Conservation (phyloP, 2,113 vertebrate genomes). For the Syrmaticus mikado region DNA sequence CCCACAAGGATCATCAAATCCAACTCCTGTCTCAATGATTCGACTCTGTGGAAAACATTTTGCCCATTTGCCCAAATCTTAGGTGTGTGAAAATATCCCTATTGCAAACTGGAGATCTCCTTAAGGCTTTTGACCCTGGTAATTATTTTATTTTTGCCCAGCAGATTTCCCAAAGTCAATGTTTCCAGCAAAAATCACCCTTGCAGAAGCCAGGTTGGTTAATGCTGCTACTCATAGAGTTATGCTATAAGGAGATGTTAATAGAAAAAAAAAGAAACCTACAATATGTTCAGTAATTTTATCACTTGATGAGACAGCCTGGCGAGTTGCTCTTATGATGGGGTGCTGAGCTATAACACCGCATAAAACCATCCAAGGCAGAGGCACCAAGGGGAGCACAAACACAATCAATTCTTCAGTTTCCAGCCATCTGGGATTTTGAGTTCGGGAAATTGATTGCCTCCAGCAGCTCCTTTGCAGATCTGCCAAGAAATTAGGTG, state of each 20-base stretch:
- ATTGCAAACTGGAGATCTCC: not conserved
- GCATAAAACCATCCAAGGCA: not conserved
- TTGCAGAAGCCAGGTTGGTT: not conserved
- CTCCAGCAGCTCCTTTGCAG: not conserved
- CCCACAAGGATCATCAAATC: no score
- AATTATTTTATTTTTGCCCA: not conserved
- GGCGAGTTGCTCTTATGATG: constrained; percentile 25
- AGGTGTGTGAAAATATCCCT: not conserved
- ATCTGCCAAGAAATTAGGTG: not conserved
- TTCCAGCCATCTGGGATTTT: not conserved
- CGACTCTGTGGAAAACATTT: not conserved
- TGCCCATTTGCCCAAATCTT: not conserved
- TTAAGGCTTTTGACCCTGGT: not conserved
- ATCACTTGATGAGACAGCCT: not conserved
- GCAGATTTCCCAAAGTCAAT: not conserved
- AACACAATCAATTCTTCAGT: constrained; percentile 12
- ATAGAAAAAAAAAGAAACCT: not conserved
- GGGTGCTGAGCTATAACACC: not conserved
- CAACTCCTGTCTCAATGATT: no score
- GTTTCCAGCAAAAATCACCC: not conserved
- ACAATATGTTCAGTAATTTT: not conserved
- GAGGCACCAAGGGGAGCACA: not conserved
- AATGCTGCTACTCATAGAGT: not conserved
- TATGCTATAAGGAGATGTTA: not conserved
- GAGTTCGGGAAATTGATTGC: not conserved